These are phyloP conservation scores for Ennomos quercinarius DNA, from an alignment of 2,888 invertebrate species.

Conservation along the genomic window DNA sequence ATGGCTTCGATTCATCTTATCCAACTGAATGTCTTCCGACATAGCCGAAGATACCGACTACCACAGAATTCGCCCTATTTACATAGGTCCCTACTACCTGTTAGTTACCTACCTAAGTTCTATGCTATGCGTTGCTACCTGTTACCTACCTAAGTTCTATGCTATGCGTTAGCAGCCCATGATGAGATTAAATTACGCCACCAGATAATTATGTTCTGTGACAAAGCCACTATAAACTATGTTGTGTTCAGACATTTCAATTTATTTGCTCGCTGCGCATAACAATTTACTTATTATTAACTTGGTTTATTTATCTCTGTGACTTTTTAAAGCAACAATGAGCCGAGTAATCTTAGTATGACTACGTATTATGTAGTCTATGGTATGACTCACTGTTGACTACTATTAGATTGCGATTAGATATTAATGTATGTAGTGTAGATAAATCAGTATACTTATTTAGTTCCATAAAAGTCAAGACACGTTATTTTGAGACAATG, in stretches of 20 bases:
- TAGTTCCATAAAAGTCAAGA: slow-evolving; percentile 13
- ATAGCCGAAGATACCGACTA: too few relatives aligned
- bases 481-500: background rate
- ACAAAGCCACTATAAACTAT: background rate
- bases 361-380: slow-evolving; percentile 4
- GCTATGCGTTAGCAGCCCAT: too few relatives aligned
- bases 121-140: too few relatives aligned
- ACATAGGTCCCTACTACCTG: too few relatives aligned
- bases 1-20: too few relatives aligned
- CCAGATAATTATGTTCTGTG: background rate
- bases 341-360: slow-evolving; percentile 30
- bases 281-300: background rate
- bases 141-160: too few relatives aligned
- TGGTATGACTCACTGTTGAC: slow-evolving; percentile 30
- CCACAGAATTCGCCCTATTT: too few relatives aligned
- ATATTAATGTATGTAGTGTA: slow-evolving; percentile 19
- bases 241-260: background rate
- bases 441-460: too few relatives aligned
- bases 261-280: background rate
- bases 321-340: slow-evolving; percentile 33
- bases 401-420: slow-evolving; percentile 34
- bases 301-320: slow-evolving; percentile 3
- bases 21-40: too few relatives aligned
- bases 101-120: too few relatives aligned
- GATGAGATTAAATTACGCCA: too few relatives aligned